phyloP scores from a whole-genome alignment of 2,888 invertebrate genomes.

The Lepidonotus clava region DNA sequence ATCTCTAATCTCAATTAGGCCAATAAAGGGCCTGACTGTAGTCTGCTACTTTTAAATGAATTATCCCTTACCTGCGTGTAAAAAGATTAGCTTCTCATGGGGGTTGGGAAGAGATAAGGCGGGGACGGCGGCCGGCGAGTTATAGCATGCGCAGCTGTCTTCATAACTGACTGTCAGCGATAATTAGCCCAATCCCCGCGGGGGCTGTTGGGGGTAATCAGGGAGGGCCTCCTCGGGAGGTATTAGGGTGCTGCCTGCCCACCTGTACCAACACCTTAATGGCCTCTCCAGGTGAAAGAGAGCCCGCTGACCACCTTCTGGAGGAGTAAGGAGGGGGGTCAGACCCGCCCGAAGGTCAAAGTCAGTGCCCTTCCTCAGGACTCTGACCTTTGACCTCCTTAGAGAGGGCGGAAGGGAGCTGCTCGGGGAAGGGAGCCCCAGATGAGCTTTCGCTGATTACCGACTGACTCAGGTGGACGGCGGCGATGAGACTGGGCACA shows the following conservation, averaged over 20 bases:
- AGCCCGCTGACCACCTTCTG: not conserved
- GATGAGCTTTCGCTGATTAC: not conserved
- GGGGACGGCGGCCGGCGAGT: not conserved
- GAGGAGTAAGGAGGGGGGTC: too few relatives aligned
- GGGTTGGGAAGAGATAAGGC: not conserved
- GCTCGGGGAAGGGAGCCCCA: not conserved
- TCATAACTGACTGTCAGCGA: not conserved
- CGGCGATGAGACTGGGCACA: not conserved
- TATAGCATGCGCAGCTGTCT: not conserved
- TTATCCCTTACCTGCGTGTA: not conserved
- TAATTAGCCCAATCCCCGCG: not conserved
- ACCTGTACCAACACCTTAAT: not conserved
- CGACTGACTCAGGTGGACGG: conserved; percentile 1
- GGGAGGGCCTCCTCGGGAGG: not conserved
- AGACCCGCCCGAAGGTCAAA: conserved; percentile 7
- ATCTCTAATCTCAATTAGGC: not conserved
- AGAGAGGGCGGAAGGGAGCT: not conserved
- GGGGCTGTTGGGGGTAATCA: not conserved
- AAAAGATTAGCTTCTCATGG: not conserved
- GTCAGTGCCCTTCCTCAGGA: not conserved
- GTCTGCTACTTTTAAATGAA: not conserved
- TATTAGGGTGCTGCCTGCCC: not conserved
- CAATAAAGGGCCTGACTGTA: not conserved
- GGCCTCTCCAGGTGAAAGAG: not conserved
- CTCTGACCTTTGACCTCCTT: conserved; percentile 22